Evolutionary conservation across 2,888 invertebrate genomes (phyloP).

Genomic region (Meganola albula): DNA sequence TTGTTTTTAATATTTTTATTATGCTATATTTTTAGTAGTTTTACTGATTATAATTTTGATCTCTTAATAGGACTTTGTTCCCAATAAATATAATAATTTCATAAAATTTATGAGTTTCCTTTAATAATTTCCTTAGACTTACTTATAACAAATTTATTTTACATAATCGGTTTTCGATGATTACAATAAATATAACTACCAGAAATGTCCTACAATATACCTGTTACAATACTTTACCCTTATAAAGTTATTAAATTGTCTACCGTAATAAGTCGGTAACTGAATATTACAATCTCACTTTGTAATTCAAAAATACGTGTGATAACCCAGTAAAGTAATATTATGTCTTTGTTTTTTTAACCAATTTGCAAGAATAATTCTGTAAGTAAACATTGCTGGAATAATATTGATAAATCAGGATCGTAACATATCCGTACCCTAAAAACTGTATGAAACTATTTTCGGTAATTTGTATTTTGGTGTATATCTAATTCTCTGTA

Average conservation of each 20-base stretch:
- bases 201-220: slow-evolving; percentile 3
- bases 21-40: slow-evolving; percentile 4
- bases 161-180: slow-evolving; percentile 6
- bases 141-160: slow-evolving; percentile 4
- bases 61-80: slow-evolving; percentile 6
- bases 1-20: slow-evolving; percentile 6
- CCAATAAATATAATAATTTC: slow-evolving; percentile 3
- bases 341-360: slow-evolving; percentile 1
- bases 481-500: slow-evolving; percentile 7
- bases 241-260: slow-evolving; percentile 5
- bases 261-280: slow-evolving; percentile 9
- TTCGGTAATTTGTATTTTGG: slow-evolving; percentile 7
- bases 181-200: slow-evolving; percentile 3
- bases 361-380: slow-evolving; percentile 8
- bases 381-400: slow-evolving; percentile 9
- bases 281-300: slow-evolving; percentile 7
- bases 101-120: slow-evolving; percentile 2
- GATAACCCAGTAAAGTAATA: slow-evolving; percentile 7
- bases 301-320: slow-evolving; percentile 7
- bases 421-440: slow-evolving; percentile 2
- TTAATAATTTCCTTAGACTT: slow-evolving; percentile 1
- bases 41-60: slow-evolving; percentile 7
- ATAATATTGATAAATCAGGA: slow-evolving; percentile 6
- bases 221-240: slow-evolving; percentile 9
- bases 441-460: slow-evolving; percentile 4